A percentile compares a stretch with the other conserved stretches of the same genome.
Conservation (phyloP, 2,888 invertebrate species). For the Philereme vetulata region DNA sequence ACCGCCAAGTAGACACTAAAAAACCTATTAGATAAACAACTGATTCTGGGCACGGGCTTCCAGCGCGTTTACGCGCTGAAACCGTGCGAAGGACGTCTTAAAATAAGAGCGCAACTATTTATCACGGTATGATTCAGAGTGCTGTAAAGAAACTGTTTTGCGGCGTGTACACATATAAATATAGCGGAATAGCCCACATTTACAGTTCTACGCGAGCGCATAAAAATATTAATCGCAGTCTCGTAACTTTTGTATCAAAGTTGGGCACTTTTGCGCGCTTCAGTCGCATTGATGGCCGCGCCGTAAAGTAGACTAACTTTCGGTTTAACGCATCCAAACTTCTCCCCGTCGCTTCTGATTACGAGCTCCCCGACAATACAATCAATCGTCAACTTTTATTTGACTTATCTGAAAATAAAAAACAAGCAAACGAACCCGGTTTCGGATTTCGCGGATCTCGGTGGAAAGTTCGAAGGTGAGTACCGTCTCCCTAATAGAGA, state of each 20-base stretch:
- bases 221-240: constrained; percentile 50
- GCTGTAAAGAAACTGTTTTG: constrained; percentile 55
- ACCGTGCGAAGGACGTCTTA: constrained; percentile 77
- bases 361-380: constrained; percentile 69
- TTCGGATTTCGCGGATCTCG: constrained; percentile 67
- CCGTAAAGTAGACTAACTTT: constrained; percentile 57
- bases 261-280: constrained; percentile 51
- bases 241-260: constrained; percentile 55
- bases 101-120: constrained; percentile 73
- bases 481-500: constrained; percentile 80
- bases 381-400: constrained; percentile 83
- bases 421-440: constrained; percentile 70
- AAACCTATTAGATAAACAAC: constrained; percentile 56
- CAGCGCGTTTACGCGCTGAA: constrained; percentile 69
- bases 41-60: constrained; percentile 64
- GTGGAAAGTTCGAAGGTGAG: constrained; percentile 78
- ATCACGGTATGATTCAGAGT: constrained; percentile 67
- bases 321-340: constrained; percentile 63
- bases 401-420: constrained; percentile 78
- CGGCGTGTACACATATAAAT: constrained; percentile 46
- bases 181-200: constrained; percentile 46
- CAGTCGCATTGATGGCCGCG: constrained; percentile 49
- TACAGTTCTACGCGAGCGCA: constrained; percentile 45
- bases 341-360: constrained; percentile 60
- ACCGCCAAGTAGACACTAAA: constrained; percentile 48